Percentiles rank a stretch among this genome's conserved stretches.
Conservation (phyloP, 2,888 invertebrate species). For the Brachyopa scutellaris region DNA sequence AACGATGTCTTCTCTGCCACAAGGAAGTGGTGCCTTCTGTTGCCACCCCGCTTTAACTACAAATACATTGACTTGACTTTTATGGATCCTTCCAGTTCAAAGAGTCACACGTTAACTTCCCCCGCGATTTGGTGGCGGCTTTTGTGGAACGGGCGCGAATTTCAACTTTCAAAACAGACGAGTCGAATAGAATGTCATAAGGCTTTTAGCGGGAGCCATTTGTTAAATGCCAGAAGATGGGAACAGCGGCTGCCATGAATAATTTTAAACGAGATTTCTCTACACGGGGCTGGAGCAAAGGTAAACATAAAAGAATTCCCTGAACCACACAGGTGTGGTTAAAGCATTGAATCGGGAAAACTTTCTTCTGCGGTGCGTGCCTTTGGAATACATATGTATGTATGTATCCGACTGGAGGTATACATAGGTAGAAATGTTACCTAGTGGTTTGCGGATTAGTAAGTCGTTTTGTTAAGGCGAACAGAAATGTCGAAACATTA, state of each 20-base stretch:
- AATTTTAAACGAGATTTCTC: conserved; percentile 15
- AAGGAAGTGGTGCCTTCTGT: not conserved
- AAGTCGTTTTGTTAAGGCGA: not conserved
- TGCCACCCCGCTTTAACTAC: not conserved
- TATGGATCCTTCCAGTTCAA: conserved; percentile 58
- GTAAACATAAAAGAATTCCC: not conserved
- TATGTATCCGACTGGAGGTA: not conserved
- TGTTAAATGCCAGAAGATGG: conserved; percentile 11
- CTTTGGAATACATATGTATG: no score
- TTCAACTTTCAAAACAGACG: conserved; percentile 6
- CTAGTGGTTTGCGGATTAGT: conserved; percentile 18
- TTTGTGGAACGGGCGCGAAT: not conserved
- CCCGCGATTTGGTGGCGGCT: conserved; percentile 1
- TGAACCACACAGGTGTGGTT: not conserved
- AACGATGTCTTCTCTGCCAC: not conserved
- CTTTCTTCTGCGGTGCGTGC: not conserved
- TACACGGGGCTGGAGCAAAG: not conserved
- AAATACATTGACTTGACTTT: conserved; percentile 13
- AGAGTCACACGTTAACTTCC: conserved; percentile 32
- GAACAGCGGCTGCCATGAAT: conserved; percentile 29
- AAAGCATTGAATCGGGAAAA: conserved; percentile 12
- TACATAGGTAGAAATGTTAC: not conserved
- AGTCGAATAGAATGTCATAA: conserved; percentile 28
- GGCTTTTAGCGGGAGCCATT: conserved; percentile 14
- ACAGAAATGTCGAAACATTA: not conserved